Evolutionary conservation across 2,797 vertebrate species (phyloP).

Genomic region (Acanthopagrus latus): DNA sequence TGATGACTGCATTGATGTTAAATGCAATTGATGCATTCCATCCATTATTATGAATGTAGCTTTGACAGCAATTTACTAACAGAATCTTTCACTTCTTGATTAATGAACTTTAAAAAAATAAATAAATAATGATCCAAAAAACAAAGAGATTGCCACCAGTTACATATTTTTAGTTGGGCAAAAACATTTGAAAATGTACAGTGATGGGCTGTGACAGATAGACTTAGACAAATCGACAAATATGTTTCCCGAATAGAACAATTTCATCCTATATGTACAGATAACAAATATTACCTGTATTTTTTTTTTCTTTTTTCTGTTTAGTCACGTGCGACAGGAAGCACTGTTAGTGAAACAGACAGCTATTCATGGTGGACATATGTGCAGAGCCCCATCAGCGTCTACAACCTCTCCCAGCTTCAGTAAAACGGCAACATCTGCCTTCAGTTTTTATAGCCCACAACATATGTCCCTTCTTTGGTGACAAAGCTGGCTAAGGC

Average conservation of each 20-base stretch:
- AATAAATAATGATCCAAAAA: not conserved
- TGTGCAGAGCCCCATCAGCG: constrained; percentile 77
- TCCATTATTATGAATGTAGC: not conserved
- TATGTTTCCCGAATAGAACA: not conserved
- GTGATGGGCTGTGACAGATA: not conserved
- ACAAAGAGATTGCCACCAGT: not conserved
- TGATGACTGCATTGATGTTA: constrained; percentile 1
- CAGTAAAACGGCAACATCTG: constrained; percentile 88
- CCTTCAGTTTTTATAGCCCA: constrained; percentile 86
- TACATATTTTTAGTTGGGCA: not conserved
- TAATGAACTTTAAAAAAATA: not conserved
- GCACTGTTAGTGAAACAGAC: constrained; percentile 70
- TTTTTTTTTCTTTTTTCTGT: constrained; percentile 28
- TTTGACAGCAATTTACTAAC: not conserved
- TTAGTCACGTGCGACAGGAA: constrained; percentile 47
- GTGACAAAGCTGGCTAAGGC: constrained; percentile 82
- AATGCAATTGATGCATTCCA: constrained; percentile 1
- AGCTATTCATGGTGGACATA: constrained; percentile 80
- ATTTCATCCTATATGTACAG: constrained; percentile 6
- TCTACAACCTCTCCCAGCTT: constrained; percentile 79
- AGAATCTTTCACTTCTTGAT: constrained; percentile 9
- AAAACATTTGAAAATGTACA: not conserved
- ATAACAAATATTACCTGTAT: constrained; percentile 51
- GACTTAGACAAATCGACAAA: not conserved
- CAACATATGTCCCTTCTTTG: constrained; percentile 83